Base-by-base conservation (phyloP, 2,113 vertebrate species). In the Nothoprocta perdicaria region DNA sequence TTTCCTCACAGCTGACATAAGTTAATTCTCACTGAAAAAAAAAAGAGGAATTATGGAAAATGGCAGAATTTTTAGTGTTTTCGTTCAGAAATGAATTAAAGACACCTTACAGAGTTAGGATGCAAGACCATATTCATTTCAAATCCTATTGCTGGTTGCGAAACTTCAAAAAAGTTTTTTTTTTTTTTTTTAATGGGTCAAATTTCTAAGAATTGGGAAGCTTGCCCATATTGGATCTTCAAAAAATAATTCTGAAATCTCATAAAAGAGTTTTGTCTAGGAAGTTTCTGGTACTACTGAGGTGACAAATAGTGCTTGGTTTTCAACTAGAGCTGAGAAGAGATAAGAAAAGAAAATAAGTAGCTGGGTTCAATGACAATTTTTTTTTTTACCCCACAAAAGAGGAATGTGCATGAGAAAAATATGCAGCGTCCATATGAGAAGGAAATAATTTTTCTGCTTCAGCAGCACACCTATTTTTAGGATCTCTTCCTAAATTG, bases 231-330 rank as follows among this genome's bases (percentile, higher is more conserved):
- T 89, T 85, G 77, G 76, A 31, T 45, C 76, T 92, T 95, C 82
- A 48, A 72, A 89, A 95, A 52, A 77, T 66, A 74, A 60, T 84
- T 94, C 68, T 78, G 79, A 92, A 91, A 94, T 91, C 79, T 89
- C 89, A 74, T 65, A 40, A 78, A 96, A 83, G 75, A 83, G 63
- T 92, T 95, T 80, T 92, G 86, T 93, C 84, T 90, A 78, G 87
- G 83, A 96, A 53, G 91, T 35, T 48, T 92, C 73, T 91, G 72
- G 8, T 45, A 17, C 65, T 78, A 86, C 85, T 96, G 79, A 65
- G 65, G 74, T 91, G 76, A 88, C 75, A 91, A 77, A 76, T 11
- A 53, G 5, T 10, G 10, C n/a, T 87, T 72, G 21, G 23, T 78
- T 95, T 95, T 91, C 61, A 48, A 76, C 65, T 87, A 29, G 76